Percentiles rank a stretch among this genome's conserved stretches.
Conservation (phyloP, 2,797 vertebrate genomes). For the Mus caroli region DNA sequence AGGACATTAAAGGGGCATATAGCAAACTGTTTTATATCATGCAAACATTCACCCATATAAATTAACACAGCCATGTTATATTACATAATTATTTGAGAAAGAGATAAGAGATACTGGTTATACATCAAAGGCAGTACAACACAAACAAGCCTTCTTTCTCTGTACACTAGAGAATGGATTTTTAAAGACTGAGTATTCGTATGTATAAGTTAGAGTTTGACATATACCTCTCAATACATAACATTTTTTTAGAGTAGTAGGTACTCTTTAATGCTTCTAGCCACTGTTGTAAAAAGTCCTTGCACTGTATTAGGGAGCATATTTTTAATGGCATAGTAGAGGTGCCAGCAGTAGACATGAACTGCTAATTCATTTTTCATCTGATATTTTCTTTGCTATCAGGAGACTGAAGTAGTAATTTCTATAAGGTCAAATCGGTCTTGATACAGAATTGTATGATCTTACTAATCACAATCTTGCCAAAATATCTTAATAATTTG, state of each 20-base stretch:
- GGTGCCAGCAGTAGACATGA: background rate
- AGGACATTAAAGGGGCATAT: background rate
- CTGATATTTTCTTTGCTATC: constrained; percentile 70
- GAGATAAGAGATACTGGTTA: background rate
- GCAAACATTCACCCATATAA: background rate
- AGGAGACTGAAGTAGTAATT: constrained; percentile 62
- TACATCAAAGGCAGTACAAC: background rate
- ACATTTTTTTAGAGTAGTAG: constrained; percentile 30
- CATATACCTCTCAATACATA: background rate
- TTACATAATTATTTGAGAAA: background rate
- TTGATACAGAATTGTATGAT: constrained; percentile 62
- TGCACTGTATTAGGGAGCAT: background rate
- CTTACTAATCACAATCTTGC: constrained; percentile 59
- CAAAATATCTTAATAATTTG: constrained; percentile 73
- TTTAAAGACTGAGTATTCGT: constrained; percentile 41
- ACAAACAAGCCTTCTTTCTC: constrained; percentile 45
- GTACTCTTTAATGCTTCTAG: constrained; percentile 17
- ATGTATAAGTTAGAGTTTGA: background rate
- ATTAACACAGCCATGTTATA: background rate
- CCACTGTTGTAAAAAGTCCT: background rate
- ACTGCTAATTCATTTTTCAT: constrained; percentile 73
- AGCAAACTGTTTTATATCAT: background rate
- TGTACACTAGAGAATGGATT: background rate
- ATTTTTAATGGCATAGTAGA: constrained; percentile 38
- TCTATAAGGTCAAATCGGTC: constrained; percentile 64